These are phyloP conservation scores for Hydra vulgaris DNA, from an alignment of 30 jellyfish, hydroid and myxozoan genomes.

Conservation along the genomic window DNA sequence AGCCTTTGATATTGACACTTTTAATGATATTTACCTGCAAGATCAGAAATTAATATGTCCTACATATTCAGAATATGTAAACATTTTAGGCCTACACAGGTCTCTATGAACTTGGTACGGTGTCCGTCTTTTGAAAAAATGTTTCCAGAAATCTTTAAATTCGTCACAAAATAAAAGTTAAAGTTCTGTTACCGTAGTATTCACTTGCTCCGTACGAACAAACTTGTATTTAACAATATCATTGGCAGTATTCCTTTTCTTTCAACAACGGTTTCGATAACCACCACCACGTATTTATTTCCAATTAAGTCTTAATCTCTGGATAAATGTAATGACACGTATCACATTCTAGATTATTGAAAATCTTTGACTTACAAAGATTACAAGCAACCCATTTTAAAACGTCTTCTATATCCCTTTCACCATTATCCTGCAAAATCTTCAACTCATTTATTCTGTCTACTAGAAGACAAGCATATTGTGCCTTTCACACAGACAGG, in stretches of 20 bases:
- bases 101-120: no score
- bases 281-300: neutral
- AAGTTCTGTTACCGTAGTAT: neutral
- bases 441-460: neutral
- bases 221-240: neutral
- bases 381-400: neutral
- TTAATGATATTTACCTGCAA: no score
- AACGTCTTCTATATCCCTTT: neutral
- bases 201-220: neutral
- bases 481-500: no score
- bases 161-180: neutral
- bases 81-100: no score
- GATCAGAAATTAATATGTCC: no score
- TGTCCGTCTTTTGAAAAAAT: neutral
- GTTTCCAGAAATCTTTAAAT: neutral
- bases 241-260: neutral
- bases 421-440: no score
- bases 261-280: neutral
- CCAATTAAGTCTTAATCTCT: neutral
- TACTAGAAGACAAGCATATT: neutral
- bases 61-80: no score
- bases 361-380: neutral
- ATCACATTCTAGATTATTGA: neutral
- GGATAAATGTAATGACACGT: neutral
- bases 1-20: no score